Conservation (phyloP, 2,797 vertebrate species). For the Iguana delicatissima region DNA sequence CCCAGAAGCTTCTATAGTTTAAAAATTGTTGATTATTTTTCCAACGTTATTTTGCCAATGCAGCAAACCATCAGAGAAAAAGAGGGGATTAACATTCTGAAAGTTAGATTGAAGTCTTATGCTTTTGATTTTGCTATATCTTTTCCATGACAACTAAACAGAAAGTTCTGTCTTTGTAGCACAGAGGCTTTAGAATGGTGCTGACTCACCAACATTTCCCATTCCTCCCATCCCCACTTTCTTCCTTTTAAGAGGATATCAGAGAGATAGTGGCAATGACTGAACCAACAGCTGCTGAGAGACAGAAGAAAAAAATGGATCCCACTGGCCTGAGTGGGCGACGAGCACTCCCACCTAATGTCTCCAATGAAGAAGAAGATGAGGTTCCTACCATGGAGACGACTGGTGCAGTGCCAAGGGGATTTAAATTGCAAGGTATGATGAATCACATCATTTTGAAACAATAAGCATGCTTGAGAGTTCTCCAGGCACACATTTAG, state of each 20-base stretch:
- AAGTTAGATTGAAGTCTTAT: conserved; percentile 50
- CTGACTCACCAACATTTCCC: conserved; percentile 29
- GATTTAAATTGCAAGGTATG: conserved; percentile 86
- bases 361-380: conserved; percentile 84
- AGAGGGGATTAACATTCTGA: conserved; percentile 51
- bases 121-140: conserved; percentile 59
- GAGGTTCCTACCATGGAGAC: conserved; percentile 86
- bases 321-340: conserved; percentile 83
- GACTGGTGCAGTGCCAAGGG: conserved; percentile 83
- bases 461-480: not conserved
- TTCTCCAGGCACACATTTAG: not conserved
- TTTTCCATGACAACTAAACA: conserved; percentile 30
- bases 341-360: conserved; percentile 78
- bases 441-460: not conserved
- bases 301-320: conserved; percentile 57
- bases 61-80: conserved; percentile 48
- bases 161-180: not conserved
- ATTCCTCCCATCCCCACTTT: conserved; percentile 3
- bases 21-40: not conserved
- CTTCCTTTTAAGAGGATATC: conserved; percentile 28
- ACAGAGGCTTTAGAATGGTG: not conserved
- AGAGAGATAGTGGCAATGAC: conserved; percentile 68
- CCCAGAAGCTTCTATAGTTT: not conserved
- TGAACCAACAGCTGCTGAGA: conserved; percentile 58
- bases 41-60: conserved; percentile 56